A percentile compares a stretch with the other conserved stretches of the same genome.
These are phyloP conservation scores for Aurelia aurita DNA, from an alignment of 30 jellyfish, hydroid and myxozoan species.

Conservation along the genomic window DNA sequence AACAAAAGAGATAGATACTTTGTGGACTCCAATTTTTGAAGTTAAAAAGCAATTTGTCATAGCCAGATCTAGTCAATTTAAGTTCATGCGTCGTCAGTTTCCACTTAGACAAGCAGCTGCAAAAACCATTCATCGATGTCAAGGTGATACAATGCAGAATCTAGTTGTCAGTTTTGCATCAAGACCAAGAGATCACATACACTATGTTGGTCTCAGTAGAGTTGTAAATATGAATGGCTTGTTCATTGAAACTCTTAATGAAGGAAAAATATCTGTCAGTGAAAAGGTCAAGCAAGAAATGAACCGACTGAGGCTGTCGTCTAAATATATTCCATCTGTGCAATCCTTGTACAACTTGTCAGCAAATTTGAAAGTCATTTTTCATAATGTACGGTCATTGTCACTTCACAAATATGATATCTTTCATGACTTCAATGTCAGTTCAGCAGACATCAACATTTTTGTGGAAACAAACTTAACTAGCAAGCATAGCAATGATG, in stretches of 20 bases:
- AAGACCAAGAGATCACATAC: slow-evolving; percentile 37
- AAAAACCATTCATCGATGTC: slow-evolving; percentile 42
- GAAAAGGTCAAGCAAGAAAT: slow-evolving; percentile 20
- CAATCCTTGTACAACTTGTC: background rate
- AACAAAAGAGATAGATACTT: too few relatives aligned
- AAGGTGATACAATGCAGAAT: slow-evolving; percentile 37
- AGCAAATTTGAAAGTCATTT: slow-evolving; percentile 9
- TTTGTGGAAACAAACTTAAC: slow-evolving; percentile 35
- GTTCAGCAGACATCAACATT: slow-evolving; percentile 31
- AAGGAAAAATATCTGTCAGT: slow-evolving; percentile 11
- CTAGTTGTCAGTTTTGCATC: slow-evolving; percentile 3
- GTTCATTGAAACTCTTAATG: too few relatives aligned
- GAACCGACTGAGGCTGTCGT: slow-evolving; percentile 11
- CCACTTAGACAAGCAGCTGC: slow-evolving; percentile 51
- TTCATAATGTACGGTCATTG: slow-evolving; percentile 39
- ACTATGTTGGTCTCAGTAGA: slow-evolving; percentile 39
- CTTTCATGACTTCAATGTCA: slow-evolving; percentile 32
- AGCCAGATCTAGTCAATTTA: too few relatives aligned
- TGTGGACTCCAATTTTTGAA: too few relatives aligned
- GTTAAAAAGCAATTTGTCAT: too few relatives aligned
- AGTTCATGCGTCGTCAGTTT: too few relatives aligned
- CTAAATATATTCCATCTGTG: background rate
- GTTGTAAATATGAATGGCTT: too few relatives aligned
- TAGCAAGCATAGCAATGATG: background rate
- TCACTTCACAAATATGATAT: slow-evolving; percentile 4